Conservation (phyloP, 2,113 vertebrate genomes). For the Cyprinodon brontotheroides region DNA sequence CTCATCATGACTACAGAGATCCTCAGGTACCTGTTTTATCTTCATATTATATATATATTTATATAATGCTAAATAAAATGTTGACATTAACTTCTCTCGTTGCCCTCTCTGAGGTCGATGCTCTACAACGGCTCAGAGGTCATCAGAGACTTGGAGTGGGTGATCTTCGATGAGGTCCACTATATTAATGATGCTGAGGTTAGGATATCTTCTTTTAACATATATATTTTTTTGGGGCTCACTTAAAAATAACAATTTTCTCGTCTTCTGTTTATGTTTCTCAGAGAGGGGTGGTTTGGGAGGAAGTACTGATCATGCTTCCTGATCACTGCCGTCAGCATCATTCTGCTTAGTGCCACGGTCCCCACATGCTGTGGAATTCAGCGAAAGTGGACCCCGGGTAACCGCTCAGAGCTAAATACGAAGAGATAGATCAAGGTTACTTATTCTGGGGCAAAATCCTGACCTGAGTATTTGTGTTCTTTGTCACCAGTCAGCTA, state of each 20-base stretch:
- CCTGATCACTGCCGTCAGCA: constrained; percentile 91
- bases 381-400: constrained; percentile 94
- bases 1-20: constrained; percentile 97
- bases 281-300: constrained; percentile 93
- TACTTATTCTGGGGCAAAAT: too few relatives aligned
- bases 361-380: constrained; percentile 92
- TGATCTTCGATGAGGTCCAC: constrained; percentile 94
- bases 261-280: constrained; percentile 1
- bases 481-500: constrained; percentile 75
- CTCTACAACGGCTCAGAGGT: constrained; percentile 92
- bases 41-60: background rate
- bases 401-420: constrained; percentile 62
- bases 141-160: constrained; percentile 93
- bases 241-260: background rate
- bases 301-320: constrained; percentile 93
- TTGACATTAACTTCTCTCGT: background rate
- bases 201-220: background rate
- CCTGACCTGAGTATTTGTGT: background rate
- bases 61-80: background rate
- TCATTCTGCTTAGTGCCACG: constrained; percentile 91
- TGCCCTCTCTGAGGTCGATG: constrained; percentile 84
- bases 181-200: constrained; percentile 94
- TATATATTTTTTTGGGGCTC: background rate
- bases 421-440: background rate
- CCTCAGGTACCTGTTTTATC: constrained; percentile 76